Conservation (phyloP, 2,113 vertebrate species). For the Deroptyus accipitrinus region DNA sequence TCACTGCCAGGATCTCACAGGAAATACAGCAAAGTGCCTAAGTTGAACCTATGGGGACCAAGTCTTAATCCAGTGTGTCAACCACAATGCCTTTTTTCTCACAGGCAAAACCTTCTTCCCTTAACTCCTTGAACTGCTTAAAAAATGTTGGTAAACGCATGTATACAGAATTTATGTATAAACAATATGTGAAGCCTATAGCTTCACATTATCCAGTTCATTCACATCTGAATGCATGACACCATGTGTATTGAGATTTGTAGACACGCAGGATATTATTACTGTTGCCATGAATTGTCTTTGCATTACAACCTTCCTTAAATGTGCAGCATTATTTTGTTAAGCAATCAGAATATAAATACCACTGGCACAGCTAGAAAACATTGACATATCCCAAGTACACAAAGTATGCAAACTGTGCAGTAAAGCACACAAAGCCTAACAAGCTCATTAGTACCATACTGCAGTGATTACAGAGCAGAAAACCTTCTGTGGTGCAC, state of each 20-base stretch:
- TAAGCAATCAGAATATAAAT: slow-evolving; percentile 47
- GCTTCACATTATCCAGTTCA: neutral
- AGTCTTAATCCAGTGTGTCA: neutral
- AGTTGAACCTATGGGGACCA: neutral
- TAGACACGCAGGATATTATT: neutral
- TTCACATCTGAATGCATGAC: neutral
- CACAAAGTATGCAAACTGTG: slow-evolving; percentile 42
- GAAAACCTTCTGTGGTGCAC: slow-evolving; percentile 22
- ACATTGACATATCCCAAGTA: slow-evolving; percentile 12
- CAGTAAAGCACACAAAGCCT: slow-evolving; percentile 54
- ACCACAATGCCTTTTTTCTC: neutral
- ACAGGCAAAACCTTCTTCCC: neutral
- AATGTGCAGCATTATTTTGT: slow-evolving; percentile 18
- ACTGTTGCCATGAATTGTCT: neutral
- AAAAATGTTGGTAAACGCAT: neutral
- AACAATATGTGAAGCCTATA: neutral
- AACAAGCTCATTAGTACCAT: slow-evolving; percentile 54
- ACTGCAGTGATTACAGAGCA: slow-evolving; percentile 48
- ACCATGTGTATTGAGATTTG: neutral
- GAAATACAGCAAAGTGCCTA: neutral
- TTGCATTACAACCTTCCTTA: slow-evolving; percentile 9
- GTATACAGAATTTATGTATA: neutral
- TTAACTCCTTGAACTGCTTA: neutral
- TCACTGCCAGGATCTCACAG: neutral
- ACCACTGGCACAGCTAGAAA: slow-evolving; percentile 24